Evolutionary conservation across 2,888 invertebrate genomes (phyloP).

Genomic region (Volucella inanis): DNA sequence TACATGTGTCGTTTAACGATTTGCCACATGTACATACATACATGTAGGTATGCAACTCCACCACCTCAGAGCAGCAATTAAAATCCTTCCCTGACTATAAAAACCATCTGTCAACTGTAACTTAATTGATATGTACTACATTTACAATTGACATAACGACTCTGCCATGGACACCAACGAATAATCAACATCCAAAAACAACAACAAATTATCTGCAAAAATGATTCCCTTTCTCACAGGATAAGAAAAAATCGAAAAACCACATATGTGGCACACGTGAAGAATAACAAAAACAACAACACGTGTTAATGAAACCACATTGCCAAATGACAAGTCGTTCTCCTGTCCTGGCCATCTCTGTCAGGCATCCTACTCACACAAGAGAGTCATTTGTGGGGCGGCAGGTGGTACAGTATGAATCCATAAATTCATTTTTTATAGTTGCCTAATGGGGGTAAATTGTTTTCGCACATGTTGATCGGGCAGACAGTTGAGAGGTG

Average conservation of each 20-base stretch:
- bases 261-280: constrained; percentile 46
- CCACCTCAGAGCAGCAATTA: background rate
- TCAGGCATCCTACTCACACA: background rate
- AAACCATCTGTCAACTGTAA: constrained; percentile 24
- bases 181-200: constrained; percentile 23
- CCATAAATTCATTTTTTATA: constrained; percentile 65
- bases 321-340: constrained; percentile 54
- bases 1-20: too few relatives aligned
- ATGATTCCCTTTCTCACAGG: constrained; percentile 26
- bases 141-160: constrained; percentile 14
- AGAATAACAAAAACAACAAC: constrained; percentile 50
- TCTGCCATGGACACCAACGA: constrained; percentile 1
- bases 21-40: too few relatives aligned
- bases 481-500: background rate
- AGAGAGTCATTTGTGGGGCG: constrained; percentile 26
- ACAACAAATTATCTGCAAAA: constrained; percentile 33
- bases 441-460: constrained; percentile 66
- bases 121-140: constrained; percentile 46
- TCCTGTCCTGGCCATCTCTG: constrained; percentile 4
- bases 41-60: too few relatives aligned
- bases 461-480: constrained; percentile 67
- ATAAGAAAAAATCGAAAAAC: constrained; percentile 9
- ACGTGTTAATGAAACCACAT: constrained; percentile 55
- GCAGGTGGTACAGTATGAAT: constrained; percentile 16
- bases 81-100: constrained; percentile 4